phyloP scores from a whole-genome alignment of 2,888 invertebrate species.

The Oscheius sp. region DNA sequence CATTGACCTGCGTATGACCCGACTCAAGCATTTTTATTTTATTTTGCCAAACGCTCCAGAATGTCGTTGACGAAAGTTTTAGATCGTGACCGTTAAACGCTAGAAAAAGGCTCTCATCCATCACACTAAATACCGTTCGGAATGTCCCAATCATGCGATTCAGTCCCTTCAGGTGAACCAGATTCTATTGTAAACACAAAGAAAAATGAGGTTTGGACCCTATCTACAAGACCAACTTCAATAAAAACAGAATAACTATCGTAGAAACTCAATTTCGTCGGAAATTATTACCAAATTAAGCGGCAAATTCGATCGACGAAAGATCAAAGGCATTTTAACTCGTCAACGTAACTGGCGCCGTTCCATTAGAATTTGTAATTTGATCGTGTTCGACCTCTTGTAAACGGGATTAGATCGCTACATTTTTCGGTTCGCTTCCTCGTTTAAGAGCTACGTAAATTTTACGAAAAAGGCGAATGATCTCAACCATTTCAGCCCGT shows the following conservation, averaged over 20 bases:
- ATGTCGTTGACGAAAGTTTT: conserved; percentile 1
- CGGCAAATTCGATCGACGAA: too few relatives aligned
- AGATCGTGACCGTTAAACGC: conserved; percentile 15
- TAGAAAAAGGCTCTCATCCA: conserved; percentile 27
- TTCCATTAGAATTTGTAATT: conserved; percentile 22
- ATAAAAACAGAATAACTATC: too few relatives aligned
- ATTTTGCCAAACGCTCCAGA: neutral
- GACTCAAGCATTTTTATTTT: neutral
- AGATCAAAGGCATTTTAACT: neutral
- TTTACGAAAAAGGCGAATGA: neutral
- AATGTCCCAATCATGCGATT: conserved; percentile 4
- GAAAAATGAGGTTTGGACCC: too few relatives aligned
- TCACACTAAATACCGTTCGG: conserved; percentile 27
- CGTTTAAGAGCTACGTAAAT: neutral
- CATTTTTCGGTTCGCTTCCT: conserved; percentile 20
- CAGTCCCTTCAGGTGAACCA: conserved; percentile 1
- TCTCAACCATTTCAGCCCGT: neutral
- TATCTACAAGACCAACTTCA: too few relatives aligned
- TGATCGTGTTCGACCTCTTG: conserved; percentile 20
- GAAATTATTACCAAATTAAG: too few relatives aligned
- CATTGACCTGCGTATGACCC: too few relatives aligned
- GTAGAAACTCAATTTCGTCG: too few relatives aligned
- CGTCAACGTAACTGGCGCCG: conserved; percentile 10
- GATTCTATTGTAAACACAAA: conserved; percentile 8
- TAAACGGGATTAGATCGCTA: conserved; percentile 17